Conservation (phyloP, 1,140 invertebrate species). For the Apis florea region DNA sequence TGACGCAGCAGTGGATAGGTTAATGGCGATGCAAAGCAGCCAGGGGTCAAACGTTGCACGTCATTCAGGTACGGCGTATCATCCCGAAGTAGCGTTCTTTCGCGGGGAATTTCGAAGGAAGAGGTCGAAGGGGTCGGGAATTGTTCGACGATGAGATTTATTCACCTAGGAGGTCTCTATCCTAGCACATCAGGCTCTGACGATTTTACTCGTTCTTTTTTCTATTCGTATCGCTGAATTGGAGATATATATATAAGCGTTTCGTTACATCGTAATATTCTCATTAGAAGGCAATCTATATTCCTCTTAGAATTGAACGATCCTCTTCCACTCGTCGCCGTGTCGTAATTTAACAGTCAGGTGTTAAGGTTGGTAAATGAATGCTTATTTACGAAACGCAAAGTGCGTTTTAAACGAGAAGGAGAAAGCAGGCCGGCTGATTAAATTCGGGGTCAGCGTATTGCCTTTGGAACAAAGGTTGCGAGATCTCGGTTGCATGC, state of each 20-base stretch:
- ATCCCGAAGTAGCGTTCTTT: not conserved
- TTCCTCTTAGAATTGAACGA: not conserved
- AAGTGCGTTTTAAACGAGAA: not conserved
- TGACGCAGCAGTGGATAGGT: not conserved
- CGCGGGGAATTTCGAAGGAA: too few species aligned
- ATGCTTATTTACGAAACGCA: constrained; percentile 10
- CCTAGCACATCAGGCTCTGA: too few species aligned
- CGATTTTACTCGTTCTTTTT: too few species aligned
- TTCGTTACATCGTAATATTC: too few species aligned
- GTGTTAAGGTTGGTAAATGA: not conserved
- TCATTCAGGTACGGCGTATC: not conserved
- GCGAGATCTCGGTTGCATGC: constrained; percentile 15
- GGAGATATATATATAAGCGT: too few species aligned
- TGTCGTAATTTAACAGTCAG: not conserved
- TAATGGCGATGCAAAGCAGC: constrained; percentile 1
- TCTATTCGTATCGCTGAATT: too few species aligned
- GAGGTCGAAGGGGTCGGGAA: not conserved
- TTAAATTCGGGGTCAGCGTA: constrained; percentile 41
- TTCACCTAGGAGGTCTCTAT: too few species aligned
- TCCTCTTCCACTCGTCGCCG: too few species aligned
- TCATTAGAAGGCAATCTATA: too few species aligned
- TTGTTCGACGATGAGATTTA: not conserved
- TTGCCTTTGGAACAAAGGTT: constrained; percentile 35
- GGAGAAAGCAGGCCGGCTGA: constrained; percentile 38
- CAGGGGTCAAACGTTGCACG: not conserved